A percentile compares a stretch with the other conserved stretches of the same genome.
Conservation (phyloP, 2,888 invertebrate genomes). For the Chalcosyrphus nemorum region DNA sequence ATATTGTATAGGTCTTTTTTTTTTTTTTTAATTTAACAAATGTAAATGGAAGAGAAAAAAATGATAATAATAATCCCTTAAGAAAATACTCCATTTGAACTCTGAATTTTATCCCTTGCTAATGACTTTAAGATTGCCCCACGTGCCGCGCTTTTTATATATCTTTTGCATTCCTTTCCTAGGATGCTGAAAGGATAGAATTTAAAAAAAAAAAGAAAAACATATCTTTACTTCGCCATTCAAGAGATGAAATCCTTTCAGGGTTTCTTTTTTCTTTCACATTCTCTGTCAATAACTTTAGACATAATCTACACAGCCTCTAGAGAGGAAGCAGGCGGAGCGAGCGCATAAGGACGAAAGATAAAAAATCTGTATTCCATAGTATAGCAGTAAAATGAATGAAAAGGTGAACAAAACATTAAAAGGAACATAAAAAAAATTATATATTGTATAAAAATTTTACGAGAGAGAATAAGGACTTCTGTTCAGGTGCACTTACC, state of each 20-base stretch:
- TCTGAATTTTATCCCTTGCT: neutral
- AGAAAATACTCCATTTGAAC: neutral
- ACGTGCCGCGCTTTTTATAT: neutral
- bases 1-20: neutral
- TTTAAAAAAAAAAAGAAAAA: neutral
- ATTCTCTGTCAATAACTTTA: neutral
- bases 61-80: constrained; percentile 4
- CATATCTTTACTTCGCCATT: neutral
- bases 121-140: constrained; percentile 6
- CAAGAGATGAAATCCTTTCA: constrained; percentile 17
- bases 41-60: neutral
- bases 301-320: neutral
- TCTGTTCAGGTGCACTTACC: constrained; percentile 75
- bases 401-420: neutral
- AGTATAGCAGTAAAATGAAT: neutral
- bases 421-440: neutral
- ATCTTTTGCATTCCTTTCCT: neutral
- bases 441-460: neutral
- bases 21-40: too few species aligned
- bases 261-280: too few species aligned
- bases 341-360: neutral
- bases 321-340: too few species aligned
- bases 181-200: neutral
- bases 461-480: neutral
- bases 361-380: neutral